phyloP scores from a whole-genome alignment of 2,797 vertebrate species.

The Dromococcyx pavoninus region DNA sequence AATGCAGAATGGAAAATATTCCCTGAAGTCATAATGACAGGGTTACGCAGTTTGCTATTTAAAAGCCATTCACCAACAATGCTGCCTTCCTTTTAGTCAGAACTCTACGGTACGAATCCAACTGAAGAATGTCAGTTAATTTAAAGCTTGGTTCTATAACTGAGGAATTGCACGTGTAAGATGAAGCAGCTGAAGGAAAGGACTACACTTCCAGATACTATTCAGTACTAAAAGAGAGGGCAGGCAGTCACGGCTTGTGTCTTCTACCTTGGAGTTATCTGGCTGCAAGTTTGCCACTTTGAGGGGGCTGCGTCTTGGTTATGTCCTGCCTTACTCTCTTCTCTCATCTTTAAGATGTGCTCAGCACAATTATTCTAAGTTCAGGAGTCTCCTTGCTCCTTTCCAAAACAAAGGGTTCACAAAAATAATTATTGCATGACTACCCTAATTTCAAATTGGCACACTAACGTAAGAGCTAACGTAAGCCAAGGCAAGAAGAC shows the following conservation, averaged over 20 bases:
- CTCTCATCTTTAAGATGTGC: not conserved
- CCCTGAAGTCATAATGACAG: constrained; percentile 54
- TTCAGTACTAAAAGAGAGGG: not conserved
- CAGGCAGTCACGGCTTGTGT: not conserved
- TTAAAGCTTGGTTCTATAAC: not conserved
- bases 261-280: not conserved
- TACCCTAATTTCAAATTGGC: constrained; percentile 1
- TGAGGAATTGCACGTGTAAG: not conserved
- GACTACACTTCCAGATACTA: not conserved
- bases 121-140: constrained; percentile 32
- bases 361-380: not conserved
- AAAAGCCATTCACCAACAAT: constrained; percentile 43
- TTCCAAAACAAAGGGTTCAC: constrained; percentile 4
- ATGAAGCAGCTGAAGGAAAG: not conserved
- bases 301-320: not conserved
- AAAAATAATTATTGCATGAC: not conserved
- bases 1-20: constrained; percentile 55
- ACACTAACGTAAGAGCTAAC: not conserved
- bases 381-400: not conserved
- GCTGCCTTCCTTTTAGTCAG: constrained; percentile 2
- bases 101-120: constrained; percentile 25
- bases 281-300: not conserved
- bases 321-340: not conserved
- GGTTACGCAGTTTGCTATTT: constrained; percentile 37
- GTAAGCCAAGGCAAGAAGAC: not conserved